Conservation (phyloP, 2,113 vertebrate species). For the Seriola quinqueradiata region DNA sequence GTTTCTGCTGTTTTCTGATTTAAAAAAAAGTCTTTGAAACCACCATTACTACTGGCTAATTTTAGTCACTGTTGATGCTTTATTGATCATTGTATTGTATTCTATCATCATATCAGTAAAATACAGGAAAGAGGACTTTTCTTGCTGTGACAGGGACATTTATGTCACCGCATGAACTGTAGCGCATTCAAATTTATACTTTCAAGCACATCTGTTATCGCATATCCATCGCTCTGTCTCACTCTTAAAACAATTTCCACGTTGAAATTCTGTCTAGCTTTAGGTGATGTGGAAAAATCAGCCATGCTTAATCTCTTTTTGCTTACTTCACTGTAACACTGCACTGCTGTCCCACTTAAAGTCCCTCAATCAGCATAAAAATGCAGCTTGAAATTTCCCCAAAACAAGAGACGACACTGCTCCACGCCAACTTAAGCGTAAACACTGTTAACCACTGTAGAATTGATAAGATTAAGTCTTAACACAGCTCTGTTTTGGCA, state of each 20-base stretch:
- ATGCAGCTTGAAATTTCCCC: constrained; percentile 3
- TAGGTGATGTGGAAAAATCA: constrained; percentile 2
- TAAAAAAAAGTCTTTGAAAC: background rate
- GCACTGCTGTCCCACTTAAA: constrained; percentile 22
- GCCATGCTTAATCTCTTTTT: background rate
- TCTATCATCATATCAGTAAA: background rate
- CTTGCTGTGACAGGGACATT: background rate
- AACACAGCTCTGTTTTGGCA: background rate
- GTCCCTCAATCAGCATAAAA: constrained; percentile 3
- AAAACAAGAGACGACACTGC: background rate
- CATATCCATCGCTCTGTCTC: background rate
- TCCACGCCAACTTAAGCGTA: background rate
- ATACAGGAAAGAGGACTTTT: background rate
- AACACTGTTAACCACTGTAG: background rate
- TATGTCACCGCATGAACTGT: background rate
- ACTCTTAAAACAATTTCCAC: background rate
- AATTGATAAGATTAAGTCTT: background rate
- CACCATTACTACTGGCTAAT: too few species aligned
- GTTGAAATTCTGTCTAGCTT: background rate
- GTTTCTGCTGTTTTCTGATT: background rate
- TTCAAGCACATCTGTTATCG: background rate
- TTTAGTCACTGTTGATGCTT: background rate
- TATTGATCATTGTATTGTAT: background rate
- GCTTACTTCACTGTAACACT: constrained; percentile 16
- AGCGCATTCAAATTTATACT: background rate